Evolutionary conservation across 2,888 invertebrate genomes (phyloP).

Genomic region (Sphinx pinastri): DNA sequence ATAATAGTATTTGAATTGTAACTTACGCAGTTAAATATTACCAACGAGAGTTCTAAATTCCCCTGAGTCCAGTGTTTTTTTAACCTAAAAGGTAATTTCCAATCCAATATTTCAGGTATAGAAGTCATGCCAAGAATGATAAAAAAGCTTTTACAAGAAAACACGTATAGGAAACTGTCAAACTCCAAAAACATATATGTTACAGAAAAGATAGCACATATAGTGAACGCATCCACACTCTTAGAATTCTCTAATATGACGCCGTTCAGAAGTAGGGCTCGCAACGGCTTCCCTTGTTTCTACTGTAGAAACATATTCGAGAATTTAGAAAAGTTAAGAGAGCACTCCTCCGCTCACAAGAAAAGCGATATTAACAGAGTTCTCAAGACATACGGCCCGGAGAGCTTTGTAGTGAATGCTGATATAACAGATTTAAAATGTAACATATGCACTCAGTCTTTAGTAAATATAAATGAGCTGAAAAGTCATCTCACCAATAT

Average conservation of each 20-base stretch:
- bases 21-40: no score
- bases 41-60: no score
- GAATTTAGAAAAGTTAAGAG: conserved; percentile 51
- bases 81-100: background rate
- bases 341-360: conserved; percentile 53
- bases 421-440: conserved; percentile 66
- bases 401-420: conserved; percentile 66
- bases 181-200: conserved; percentile 41
- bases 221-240: conserved; percentile 56
- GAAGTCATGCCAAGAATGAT: conserved; percentile 52
- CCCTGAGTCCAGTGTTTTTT: background rate
- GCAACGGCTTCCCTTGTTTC: conserved; percentile 68
- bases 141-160: conserved; percentile 42
- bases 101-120: conserved; percentile 49
- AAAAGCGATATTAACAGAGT: conserved; percentile 51
- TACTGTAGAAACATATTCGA: conserved; percentile 64
- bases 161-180: conserved; percentile 28
- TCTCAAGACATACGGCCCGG: conserved; percentile 56
- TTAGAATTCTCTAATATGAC: conserved; percentile 63
- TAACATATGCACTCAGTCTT: conserved; percentile 50
- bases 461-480: conserved; percentile 55
- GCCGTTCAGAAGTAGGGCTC: conserved; percentile 64
- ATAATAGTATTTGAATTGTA: no score
- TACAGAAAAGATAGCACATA: conserved; percentile 63
- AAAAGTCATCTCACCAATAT: conserved; percentile 59